A percentile compares a stretch with the other conserved stretches of the same genome.
phyloP scores from a whole-genome alignment of 2,113 vertebrate genomes.

The Ibidorhyncha struthersii region DNA sequence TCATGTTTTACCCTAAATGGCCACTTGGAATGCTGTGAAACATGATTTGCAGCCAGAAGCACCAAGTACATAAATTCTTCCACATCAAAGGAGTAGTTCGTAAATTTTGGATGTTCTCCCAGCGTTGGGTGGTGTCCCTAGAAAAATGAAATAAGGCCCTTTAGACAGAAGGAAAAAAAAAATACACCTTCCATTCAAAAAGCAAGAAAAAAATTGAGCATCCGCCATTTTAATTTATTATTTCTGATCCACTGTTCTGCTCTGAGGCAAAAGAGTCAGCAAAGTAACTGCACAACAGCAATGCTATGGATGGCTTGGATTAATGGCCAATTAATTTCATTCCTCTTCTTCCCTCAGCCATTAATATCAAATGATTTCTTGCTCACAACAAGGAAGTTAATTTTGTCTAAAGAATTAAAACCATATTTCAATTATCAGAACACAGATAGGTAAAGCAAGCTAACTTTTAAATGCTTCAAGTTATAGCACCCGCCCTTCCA shows the following conservation, averaged over 20 bases:
- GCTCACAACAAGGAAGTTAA: slow-evolving; percentile 11
- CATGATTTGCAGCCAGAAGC: slow-evolving; percentile 84
- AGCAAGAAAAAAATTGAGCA: not conserved
- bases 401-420: slow-evolving; percentile 4
- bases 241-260: slow-evolving; percentile 12
- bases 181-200: not conserved
- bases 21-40: slow-evolving; percentile 88
- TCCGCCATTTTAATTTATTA: slow-evolving; percentile 29
- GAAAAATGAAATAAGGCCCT: slow-evolving; percentile 24
- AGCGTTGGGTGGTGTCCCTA: slow-evolving; percentile 98
- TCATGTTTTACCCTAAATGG: slow-evolving; percentile 77
- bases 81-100: slow-evolving; percentile 94
- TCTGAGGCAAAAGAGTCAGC: slow-evolving; percentile 4
- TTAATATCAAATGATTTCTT: slow-evolving; percentile 41
- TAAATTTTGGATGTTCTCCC: slow-evolving; percentile 96
- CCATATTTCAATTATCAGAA: not conserved
- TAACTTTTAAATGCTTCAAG: not conserved
- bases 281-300: not conserved
- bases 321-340: slow-evolving; percentile 51
- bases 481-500: not conserved
- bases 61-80: slow-evolving; percentile 93
- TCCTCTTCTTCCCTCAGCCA: not conserved
- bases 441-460: not conserved
- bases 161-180: not conserved
- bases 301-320: slow-evolving; percentile 1